A percentile compares a stretch with the other conserved stretches of the same genome.
These are phyloP conservation scores for Pithys albifrons DNA, from an alignment of 2,113 vertebrate genomes.

Conservation along the genomic window DNA sequence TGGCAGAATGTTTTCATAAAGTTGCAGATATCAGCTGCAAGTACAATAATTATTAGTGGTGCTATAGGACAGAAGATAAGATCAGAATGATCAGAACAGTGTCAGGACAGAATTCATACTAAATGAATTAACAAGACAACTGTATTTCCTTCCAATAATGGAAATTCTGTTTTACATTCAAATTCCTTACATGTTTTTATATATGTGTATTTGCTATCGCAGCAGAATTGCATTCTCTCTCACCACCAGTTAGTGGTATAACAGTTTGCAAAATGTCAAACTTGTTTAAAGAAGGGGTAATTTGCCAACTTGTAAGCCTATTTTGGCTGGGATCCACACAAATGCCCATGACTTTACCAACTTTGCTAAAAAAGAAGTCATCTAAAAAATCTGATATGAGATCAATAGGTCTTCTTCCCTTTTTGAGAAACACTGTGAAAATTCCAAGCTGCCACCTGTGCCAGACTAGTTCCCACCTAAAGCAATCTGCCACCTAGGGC, in stretches of 20 bases:
- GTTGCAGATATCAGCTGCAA: background rate
- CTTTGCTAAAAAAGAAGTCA: background rate
- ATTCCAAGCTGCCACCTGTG: conserved; percentile 34
- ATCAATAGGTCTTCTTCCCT: conserved; percentile 13
- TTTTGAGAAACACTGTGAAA: conserved; percentile 49
- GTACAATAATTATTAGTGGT: background rate
- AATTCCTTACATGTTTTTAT: background rate
- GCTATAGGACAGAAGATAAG: background rate
- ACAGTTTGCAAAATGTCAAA: background rate
- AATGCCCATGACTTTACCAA: background rate
- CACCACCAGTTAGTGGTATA: background rate
- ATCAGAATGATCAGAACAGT: background rate
- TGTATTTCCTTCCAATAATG: background rate
- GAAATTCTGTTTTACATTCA: background rate
- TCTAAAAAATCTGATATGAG: background rate
- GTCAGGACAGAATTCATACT: background rate
- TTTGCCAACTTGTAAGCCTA: background rate
- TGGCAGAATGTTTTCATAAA: background rate
- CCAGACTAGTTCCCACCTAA: conserved; percentile 1
- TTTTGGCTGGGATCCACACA: background rate
- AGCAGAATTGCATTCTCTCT: background rate
- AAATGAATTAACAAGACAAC: background rate
- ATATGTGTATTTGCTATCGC: background rate
- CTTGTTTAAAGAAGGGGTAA: background rate
- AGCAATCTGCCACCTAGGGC: conserved; percentile 6